phyloP scores from a whole-genome alignment of 2,113 vertebrate genomes.

The Pluvianellus socialis region DNA sequence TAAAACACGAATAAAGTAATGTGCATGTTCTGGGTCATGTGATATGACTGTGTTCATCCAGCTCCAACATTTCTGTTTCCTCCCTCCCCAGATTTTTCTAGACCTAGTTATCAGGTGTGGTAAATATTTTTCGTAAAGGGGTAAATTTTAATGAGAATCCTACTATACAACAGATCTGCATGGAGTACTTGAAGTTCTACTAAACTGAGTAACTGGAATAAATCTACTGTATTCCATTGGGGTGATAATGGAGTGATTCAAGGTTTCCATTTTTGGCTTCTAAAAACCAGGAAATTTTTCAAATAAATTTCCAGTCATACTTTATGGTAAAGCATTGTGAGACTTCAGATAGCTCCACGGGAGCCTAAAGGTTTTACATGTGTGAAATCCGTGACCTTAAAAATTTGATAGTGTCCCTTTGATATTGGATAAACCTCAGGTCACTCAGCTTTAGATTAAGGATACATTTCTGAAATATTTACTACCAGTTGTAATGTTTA shows the following conservation, averaged over 20 bases:
- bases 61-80: background rate
- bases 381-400: conserved; percentile 34
- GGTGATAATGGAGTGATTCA: background rate
- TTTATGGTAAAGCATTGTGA: background rate
- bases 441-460: conserved; percentile 28
- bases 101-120: background rate
- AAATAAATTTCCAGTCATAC: background rate
- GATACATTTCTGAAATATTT: conserved; percentile 52
- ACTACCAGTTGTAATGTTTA: conserved; percentile 43
- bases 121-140: background rate
- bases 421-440: conserved; percentile 47
- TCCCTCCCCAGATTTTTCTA: background rate
- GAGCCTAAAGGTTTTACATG: background rate
- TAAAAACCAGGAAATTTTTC: background rate
- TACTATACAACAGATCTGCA: background rate
- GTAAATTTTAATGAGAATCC: background rate
- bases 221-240: background rate
- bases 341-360: background rate
- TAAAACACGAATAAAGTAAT: background rate
- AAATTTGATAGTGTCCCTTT: conserved; percentile 34
- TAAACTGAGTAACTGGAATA: background rate
- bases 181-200: background rate
- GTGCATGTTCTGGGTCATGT: background rate
- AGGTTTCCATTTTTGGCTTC: background rate
- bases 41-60: background rate